Evolutionary conservation across 2,797 vertebrate species (phyloP), one percentile per base, ranked within the genome.

Genomic region (Salmo trutta): DNA sequence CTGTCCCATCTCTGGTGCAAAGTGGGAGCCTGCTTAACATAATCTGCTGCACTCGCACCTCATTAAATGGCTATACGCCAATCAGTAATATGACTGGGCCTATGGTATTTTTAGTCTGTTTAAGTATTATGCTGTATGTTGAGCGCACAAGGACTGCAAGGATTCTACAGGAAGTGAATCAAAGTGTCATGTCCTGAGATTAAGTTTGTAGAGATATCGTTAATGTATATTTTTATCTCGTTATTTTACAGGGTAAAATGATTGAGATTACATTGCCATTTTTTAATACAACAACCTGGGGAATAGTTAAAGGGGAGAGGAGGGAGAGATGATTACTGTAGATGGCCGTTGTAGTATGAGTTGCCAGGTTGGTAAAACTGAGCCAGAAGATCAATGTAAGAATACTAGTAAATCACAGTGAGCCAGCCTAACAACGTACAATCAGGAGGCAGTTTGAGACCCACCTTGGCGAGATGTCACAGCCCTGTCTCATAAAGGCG

Each of bases 401-500:
- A 47, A 47, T 47, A 47, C 41, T 47, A 47, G 41, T 47, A 12
- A 47, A 47, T 47, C 10, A 47, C 41, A 47, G 41, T 47, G 41
- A 14, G 41, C 41, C 41, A 47, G 41, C n/a, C 5, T 3, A 27
- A 24, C 21, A 47, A 47, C 10, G 41, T 47, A 47, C 36, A 71
- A 24, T 19, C 69, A 51, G 36, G 6, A n/a, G 41, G 6, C n/a
- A 47, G 47, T 74, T 47, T 76, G 85, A 91, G 85, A 95, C 95
- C 88, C 84, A 96, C 95, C 95, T 93, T 17, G 95, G 95, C 74
- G 95, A 96, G 83, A 96, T 96, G 91, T 96, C 95, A 82, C 95
- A 96, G 81, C 95, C 95, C 89, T 96, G 95, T 82, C 94, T 90
- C 95, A 96, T 96, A 86, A 96, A 96, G 80, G 95, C 95, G 81